Base-by-base conservation (phyloP, 2,797 vertebrate genomes). In the Calcarius lapponicus region DNA sequence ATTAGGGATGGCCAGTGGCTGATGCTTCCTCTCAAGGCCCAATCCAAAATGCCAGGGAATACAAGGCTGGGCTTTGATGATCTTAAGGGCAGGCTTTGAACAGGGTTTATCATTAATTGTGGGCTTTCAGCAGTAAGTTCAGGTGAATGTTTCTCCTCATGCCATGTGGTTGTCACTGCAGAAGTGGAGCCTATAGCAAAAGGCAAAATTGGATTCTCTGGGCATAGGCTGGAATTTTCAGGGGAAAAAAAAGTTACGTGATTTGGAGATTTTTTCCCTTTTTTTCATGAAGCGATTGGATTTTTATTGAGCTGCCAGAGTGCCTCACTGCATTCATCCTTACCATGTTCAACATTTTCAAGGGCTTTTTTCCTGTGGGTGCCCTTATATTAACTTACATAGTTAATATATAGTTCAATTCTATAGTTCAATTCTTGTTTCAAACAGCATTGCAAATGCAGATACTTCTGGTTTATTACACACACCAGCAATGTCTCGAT, bases 181-280 rank as follows among this genome's bases (percentile, higher is more conserved):
- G 57, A 56, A 58, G 28, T 6, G 6, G 38, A 70, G 26, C 65
- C 70, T 43, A 7, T 31, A 28, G 21, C 66, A 72, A 60, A 26
- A 86, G 36, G 38, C 40, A 81, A 65, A 93, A 67, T 64, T 20
- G 13, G n/a, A 60, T 72, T 62, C 20, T 82, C 32, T 69, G 48
- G 60, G 42, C 14, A 40, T 14, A 18, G 29, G n/a, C 16, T 65
- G 26, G 15, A 31, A 14, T 91, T 89, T 74, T 53, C 9, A 74
- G 10, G 6, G 2, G 1, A 21, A 47, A 42, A 17, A 36, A 69
- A 42, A 3, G 4, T 36, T 65, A 8, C 2, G 0, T 69, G 25
- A 2, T 83, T 90, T 86, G 21, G 32, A 76, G 38, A 7, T 2
- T 80, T 58, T 17, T 28, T 61, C 26, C 7, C 7, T 31, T 43